phyloP scores from a whole-genome alignment of 2,888 invertebrate species.

The Actias luna region DNA sequence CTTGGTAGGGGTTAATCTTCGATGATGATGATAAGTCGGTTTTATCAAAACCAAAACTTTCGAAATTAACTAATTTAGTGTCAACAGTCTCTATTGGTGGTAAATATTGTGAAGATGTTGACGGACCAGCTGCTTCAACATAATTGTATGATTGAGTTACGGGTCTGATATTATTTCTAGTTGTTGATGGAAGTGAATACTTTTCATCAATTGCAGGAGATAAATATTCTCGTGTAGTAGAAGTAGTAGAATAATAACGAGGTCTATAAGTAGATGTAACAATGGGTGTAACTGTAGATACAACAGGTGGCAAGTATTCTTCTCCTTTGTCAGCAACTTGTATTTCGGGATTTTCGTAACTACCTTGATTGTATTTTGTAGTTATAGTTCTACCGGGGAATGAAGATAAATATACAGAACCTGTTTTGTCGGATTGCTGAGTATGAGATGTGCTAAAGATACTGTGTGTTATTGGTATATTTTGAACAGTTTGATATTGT shows the following conservation, averaged over 20 bases:
- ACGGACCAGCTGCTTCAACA: constrained; percentile 51
- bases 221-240: constrained; percentile 47
- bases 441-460: constrained; percentile 53
- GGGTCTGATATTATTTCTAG: constrained; percentile 45
- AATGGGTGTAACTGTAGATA: constrained; percentile 45
- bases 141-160: constrained; percentile 52
- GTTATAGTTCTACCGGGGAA: constrained; percentile 50
- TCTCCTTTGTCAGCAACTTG: constrained; percentile 65
- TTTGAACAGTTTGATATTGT: constrained; percentile 39
- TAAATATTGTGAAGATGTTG: constrained; percentile 56
- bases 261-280: constrained; percentile 57
- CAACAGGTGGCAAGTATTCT: constrained; percentile 68
- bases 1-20: constrained; percentile 59
- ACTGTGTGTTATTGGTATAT: constrained; percentile 38
- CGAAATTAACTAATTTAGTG: constrained; percentile 44
- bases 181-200: constrained; percentile 46
- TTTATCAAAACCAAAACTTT: constrained; percentile 52
- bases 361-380: constrained; percentile 54
- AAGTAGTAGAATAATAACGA: constrained; percentile 49
- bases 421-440: constrained; percentile 51
- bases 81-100: constrained; percentile 48
- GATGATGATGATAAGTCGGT: constrained; percentile 37
- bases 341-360: constrained; percentile 65
- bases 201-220: constrained; percentile 34
- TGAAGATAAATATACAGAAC: constrained; percentile 57